Evolutionary conservation across 1,140 invertebrate species (phyloP).

Genomic region (Scaptomyza pallida): DNA sequence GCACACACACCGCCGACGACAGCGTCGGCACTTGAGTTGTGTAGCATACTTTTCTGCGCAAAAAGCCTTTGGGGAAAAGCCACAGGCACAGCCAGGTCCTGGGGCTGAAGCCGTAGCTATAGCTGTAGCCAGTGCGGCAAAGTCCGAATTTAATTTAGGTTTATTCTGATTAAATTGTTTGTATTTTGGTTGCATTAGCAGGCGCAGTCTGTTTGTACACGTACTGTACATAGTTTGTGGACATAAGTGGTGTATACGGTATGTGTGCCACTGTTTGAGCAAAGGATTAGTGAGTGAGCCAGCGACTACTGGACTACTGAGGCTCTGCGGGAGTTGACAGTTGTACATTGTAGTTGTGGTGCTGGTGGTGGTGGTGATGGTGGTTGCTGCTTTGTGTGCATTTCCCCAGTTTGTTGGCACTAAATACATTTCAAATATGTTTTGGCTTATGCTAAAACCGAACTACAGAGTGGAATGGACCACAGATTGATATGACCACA

Average conservation of each 20-base stretch:
- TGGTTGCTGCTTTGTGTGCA: constrained; percentile 10
- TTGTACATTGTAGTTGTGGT: constrained; percentile 2
- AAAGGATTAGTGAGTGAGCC: constrained; percentile 67
- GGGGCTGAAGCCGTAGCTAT: constrained; percentile 1
- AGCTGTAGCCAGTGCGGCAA: constrained; percentile 32
- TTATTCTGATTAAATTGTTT: constrained; percentile 82
- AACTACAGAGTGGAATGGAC: constrained; percentile 46
- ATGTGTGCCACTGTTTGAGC: constrained; percentile 54
- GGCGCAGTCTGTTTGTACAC: constrained; percentile 39
- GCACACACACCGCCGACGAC: constrained; percentile 55
- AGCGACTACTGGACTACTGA: constrained; percentile 20
- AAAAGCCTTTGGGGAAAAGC: constrained; percentile 60
- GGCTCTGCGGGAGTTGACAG: constrained; percentile 11
- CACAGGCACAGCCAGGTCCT: constrained; percentile 36
- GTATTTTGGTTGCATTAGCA: constrained; percentile 78
- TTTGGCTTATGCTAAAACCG: constrained; percentile 69
- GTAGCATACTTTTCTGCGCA: constrained; percentile 75
- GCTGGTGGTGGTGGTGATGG: constrained; percentile 4
- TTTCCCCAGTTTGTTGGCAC: constrained; percentile 60
- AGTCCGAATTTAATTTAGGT: constrained; percentile 74
- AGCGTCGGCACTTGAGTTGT: constrained; percentile 68
- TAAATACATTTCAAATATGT: constrained; percentile 80
- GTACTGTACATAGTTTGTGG: constrained; percentile 26
- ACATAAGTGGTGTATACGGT: constrained; percentile 7
- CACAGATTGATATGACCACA: constrained; percentile 72